Evolutionary conservation across 2,888 invertebrate genomes (phyloP).

Genomic region (Coecobrya sp.): DNA sequence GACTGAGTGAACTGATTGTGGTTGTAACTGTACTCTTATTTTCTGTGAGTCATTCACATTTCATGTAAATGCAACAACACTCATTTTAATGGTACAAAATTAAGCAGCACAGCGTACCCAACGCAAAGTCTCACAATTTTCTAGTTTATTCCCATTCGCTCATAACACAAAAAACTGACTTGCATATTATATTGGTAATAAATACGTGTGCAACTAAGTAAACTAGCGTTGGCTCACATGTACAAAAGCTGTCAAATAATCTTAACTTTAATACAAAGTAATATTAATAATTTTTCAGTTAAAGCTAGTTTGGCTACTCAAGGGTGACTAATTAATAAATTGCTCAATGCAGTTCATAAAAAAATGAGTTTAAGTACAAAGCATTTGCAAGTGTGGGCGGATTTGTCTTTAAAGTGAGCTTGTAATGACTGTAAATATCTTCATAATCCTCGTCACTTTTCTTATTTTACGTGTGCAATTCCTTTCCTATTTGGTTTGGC

Average conservation of each 20-base stretch:
- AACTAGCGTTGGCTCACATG: background rate
- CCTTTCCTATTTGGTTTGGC: too few relatives aligned
- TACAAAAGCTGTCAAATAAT: background rate
- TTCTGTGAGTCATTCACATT: background rate
- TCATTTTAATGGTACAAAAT: too few relatives aligned
- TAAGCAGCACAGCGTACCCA: background rate
- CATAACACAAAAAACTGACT: too few relatives aligned
- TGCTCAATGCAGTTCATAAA: background rate
- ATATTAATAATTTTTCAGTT: too few relatives aligned
- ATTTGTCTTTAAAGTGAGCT: background rate
- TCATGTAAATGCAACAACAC: background rate
- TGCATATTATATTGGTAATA: too few relatives aligned
- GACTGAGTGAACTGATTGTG: background rate
- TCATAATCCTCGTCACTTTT: background rate
- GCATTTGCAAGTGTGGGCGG: background rate
- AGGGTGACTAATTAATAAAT: slow-evolving; percentile 20
- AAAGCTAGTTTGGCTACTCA: background rate
- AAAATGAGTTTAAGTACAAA: background rate
- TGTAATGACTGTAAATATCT: background rate
- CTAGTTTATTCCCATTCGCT: too few relatives aligned
- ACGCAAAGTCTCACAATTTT: background rate
- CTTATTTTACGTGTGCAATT: too few relatives aligned
- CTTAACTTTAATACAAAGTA: too few relatives aligned
- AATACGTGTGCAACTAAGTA: background rate
- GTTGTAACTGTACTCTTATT: background rate